These are phyloP conservation scores for Diprion similis DNA, from an alignment of 1,140 invertebrate species.

Conservation along the genomic window DNA sequence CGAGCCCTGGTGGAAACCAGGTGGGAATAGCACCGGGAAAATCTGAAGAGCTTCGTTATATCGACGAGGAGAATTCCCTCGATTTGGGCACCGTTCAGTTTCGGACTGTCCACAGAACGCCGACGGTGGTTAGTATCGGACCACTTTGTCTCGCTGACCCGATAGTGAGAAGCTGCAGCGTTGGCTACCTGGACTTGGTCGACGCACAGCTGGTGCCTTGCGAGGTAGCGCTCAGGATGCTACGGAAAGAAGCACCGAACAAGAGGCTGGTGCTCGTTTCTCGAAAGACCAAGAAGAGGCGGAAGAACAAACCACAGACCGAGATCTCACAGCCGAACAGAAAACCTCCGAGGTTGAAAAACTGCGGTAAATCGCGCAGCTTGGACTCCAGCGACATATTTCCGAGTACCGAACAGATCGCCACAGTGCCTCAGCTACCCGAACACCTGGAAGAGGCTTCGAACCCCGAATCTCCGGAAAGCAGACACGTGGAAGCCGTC, in stretches of 20 bases:
- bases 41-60: slow-evolving; percentile 69
- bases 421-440: slow-evolving; percentile 44
- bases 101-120: slow-evolving; percentile 64
- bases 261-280: slow-evolving; percentile 79
- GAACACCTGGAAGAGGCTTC: slow-evolving; percentile 52
- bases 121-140: slow-evolving; percentile 71
- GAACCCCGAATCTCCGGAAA: background rate
- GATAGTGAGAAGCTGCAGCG: slow-evolving; percentile 83
- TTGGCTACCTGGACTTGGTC: slow-evolving; percentile 82
- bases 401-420: slow-evolving; percentile 56
- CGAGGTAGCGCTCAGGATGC: slow-evolving; percentile 72
- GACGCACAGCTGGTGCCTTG: slow-evolving; percentile 76
- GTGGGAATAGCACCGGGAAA: slow-evolving; percentile 45
- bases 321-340: slow-evolving; percentile 48
- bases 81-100: slow-evolving; percentile 42
- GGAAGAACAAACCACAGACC: slow-evolving; percentile 48
- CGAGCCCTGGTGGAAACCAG: slow-evolving; percentile 43
- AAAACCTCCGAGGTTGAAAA: slow-evolving; percentile 69
- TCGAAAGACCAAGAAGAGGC: slow-evolving; percentile 65
- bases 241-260: slow-evolving; percentile 74
- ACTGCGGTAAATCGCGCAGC: slow-evolving; percentile 82
- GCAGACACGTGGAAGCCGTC: background rate
- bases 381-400: slow-evolving; percentile 82
- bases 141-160: slow-evolving; percentile 71
- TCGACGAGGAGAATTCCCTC: slow-evolving; percentile 69